Evolutionary conservation across 2,888 invertebrate species (phyloP), one percentile per base, ranked within the genome.

Genomic region (Cremastinae sp.): DNA sequence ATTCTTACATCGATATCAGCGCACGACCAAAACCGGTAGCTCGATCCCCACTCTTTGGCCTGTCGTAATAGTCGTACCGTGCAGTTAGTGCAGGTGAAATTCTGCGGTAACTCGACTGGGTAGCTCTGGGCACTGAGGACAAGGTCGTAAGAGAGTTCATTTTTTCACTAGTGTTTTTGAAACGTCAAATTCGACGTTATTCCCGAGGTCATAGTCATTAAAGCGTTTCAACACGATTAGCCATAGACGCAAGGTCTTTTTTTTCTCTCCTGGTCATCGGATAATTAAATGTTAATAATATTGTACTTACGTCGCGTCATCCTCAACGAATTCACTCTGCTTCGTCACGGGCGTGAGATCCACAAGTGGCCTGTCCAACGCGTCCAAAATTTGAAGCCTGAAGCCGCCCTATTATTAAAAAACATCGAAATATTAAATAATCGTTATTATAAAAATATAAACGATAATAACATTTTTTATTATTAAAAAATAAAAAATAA

Each of bases 21-120:
- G 87, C 98, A 98, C 0, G 97, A 97, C 97, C 97, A 98, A 91
- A 98, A 98, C 78, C 95, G 91, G 90, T 98, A 98, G 83, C 92
- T 93, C 68, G 92, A 90, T 0, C 94, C 93, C 97, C 97, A 98
- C 91, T 99, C 98, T 20, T 94, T 93, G 0, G 98, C 98, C 90
- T 98, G 96, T 0, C 98, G 91, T 65, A 97, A 92, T 80, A 99
- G 91, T 74, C 98, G 93, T 43, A 99, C 91, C 0, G 97, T 96
- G 90, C 98, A 99, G 90, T 97, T 96, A 72, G 92, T 92, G 88
- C 98, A 99, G 45, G 93, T 93, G 85, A 96, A 95, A 89, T 96
- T 94, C 45, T 91, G 90, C 0, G 98, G 98, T 53, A 98, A 90
- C 59, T 93, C 94, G 2, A 98, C 95, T 81, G 93, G 92, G 89